Evolutionary conservation across 2,888 invertebrate genomes (phyloP).

Genomic region (Agrochola lota): DNA sequence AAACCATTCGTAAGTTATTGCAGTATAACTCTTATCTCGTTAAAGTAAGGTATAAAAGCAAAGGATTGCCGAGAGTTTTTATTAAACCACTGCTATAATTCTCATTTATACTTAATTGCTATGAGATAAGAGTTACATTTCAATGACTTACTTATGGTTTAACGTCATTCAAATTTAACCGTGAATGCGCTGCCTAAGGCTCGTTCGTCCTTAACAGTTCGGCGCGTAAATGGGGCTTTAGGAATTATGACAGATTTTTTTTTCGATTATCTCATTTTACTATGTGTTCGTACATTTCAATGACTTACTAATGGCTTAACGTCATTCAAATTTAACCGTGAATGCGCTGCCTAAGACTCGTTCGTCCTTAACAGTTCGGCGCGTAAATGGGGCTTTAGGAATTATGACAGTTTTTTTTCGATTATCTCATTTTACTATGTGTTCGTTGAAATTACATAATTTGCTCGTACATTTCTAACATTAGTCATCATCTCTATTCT

Average conservation of each 20-base stretch:
- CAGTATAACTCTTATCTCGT: not conserved
- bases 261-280: too few species aligned
- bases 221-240: too few species aligned
- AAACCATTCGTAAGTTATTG: not conserved
- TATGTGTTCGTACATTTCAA: not conserved
- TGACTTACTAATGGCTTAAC: not conserved
- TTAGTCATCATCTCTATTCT: not conserved
- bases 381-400: too few species aligned
- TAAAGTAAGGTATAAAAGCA: not conserved
- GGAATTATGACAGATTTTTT: too few species aligned
- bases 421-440: too few species aligned
- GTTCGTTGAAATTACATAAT: too few species aligned
- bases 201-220: too few species aligned
- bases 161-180: too few species aligned
- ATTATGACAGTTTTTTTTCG: too few species aligned
- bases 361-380: too few species aligned
- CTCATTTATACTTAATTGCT: not conserved
- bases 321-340: not conserved
- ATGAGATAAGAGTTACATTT: not conserved
- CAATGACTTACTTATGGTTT: not conserved
- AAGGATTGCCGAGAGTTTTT: not conserved
- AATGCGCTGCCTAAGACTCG: not conserved
- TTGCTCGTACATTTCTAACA: too few species aligned
- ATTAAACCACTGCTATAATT: not conserved
- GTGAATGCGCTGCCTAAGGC: not conserved